Conservation (phyloP, 1,140 invertebrate species). For the Lineus longissimus region DNA sequence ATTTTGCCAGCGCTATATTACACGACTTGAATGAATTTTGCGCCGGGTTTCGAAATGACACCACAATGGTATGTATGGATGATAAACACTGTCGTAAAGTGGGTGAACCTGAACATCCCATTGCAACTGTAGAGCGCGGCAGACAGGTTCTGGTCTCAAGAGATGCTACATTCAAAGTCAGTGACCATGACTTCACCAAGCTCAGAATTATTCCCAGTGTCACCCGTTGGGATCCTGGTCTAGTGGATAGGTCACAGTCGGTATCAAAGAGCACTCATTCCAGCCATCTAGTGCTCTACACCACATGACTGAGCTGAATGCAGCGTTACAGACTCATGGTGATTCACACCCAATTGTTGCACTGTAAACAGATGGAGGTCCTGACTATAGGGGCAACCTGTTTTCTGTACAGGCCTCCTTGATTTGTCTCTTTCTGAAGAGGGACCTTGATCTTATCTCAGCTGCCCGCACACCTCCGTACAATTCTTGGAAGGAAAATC, state of each 20-base stretch:
- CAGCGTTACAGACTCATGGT: constrained; percentile 4
- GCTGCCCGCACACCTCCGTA: constrained; percentile 16
- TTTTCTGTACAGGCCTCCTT: constrained; percentile 10
- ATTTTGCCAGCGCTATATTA: not conserved
- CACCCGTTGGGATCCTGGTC: constrained; percentile 14
- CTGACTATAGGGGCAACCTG: constrained; percentile 21
- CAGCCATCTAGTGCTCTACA: constrained; percentile 16
- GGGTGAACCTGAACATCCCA: not conserved
- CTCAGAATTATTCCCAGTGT: not conserved
- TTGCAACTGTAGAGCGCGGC: not conserved
- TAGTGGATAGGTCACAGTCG: constrained; percentile 14
- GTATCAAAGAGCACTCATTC: constrained; percentile 20
- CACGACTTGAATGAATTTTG: constrained; percentile 19
- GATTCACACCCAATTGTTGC: constrained; percentile 1
- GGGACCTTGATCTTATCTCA: constrained; percentile 18
- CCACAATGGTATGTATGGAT: constrained; percentile 21
- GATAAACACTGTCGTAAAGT: constrained; percentile 5
- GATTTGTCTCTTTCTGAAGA: constrained; percentile 8
- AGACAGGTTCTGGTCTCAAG: not conserved
- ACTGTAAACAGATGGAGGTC: constrained; percentile 19
- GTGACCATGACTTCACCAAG: constrained; percentile 5
- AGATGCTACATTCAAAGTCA: not conserved
- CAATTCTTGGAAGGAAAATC: constrained; percentile 8
- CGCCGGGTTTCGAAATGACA: constrained; percentile 10
- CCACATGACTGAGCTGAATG: constrained; percentile 14